Evolutionary conservation across 2,888 invertebrate genomes (phyloP).

Genomic region (Mamestra brassicae): DNA sequence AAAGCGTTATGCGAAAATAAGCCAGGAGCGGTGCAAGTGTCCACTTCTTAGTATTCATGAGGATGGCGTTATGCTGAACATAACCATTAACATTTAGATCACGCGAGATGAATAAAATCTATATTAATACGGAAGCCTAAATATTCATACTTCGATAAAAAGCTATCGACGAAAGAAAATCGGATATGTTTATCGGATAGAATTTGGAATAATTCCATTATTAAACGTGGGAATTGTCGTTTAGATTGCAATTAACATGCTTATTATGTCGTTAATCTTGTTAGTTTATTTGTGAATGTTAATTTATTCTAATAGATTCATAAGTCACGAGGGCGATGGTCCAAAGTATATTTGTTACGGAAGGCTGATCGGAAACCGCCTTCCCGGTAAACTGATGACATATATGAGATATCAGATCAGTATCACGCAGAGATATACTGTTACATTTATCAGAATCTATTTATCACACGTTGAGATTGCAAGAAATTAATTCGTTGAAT

Average conservation of each 20-base stretch:
- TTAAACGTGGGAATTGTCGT: conserved; percentile 70
- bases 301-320: conserved; percentile 68
- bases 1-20: conserved; percentile 75
- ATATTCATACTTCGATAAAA: conserved; percentile 64
- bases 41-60: conserved; percentile 82
- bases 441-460: neutral
- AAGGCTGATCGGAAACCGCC: conserved; percentile 60
- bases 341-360: conserved; percentile 46
- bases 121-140: conserved; percentile 62
- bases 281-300: conserved; percentile 42
- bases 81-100: conserved; percentile 68
- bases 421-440: neutral
- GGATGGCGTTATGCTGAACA: conserved; percentile 75
- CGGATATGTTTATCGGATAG: conserved; percentile 46
- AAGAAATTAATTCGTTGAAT: neutral
- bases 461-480: neutral
- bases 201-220: conserved; percentile 59
- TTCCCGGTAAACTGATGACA: conserved; percentile 47
- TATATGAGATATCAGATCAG: conserved; percentile 16
- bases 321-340: conserved; percentile 60
- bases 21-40: conserved; percentile 84
- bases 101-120: conserved; percentile 63
- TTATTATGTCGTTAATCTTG: conserved; percentile 55
- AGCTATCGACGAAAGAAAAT: conserved; percentile 48
- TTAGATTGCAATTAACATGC: conserved; percentile 57